Evolutionary conservation across 2,113 vertebrate species (phyloP).

Genomic region (Suncus etruscus): DNA sequence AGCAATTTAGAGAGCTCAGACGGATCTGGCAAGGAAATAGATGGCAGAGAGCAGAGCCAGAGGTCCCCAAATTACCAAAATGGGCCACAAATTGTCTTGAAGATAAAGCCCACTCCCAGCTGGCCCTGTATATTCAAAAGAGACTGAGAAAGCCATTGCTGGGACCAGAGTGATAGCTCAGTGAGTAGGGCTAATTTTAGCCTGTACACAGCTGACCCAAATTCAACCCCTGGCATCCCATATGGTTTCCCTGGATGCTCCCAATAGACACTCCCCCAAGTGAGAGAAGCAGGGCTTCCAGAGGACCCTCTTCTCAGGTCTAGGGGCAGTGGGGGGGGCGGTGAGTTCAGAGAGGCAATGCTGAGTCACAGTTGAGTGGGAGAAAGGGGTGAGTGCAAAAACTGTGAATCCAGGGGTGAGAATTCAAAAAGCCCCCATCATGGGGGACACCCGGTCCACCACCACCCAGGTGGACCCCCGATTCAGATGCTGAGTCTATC

Average conservation of each 20-base stretch:
- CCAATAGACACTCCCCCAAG: not conserved
- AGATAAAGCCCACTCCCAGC: not conserved
- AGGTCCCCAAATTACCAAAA: not conserved
- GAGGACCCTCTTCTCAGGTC: not conserved
- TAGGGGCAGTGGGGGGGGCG: not conserved
- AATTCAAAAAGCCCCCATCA: not conserved
- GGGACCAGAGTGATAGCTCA: not conserved
- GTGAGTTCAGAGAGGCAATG: not conserved
- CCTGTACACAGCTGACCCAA: too few species aligned
- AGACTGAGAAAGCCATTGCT: not conserved
- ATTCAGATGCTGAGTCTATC: not conserved
- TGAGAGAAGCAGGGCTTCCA: too few species aligned
- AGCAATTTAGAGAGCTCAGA: not conserved
- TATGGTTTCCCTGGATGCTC: not conserved
- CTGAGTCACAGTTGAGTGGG: not conserved
- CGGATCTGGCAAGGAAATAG: not conserved
- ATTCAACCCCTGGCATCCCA: not conserved
- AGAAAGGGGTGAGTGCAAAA: not conserved
- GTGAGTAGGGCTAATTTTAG: too few species aligned
- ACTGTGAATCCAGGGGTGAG: too few species aligned
- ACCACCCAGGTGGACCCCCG: too few species aligned
- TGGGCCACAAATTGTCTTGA: not conserved
- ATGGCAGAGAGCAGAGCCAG: fast-evolving
- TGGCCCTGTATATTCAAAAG: not conserved
- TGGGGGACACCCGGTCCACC: not conserved